A percentile compares a stretch with the other conserved stretches of the same genome.
These are phyloP conservation scores for Epinephelus awoara DNA, from an alignment of 2,797 vertebrate genomes.

Conservation along the genomic window DNA sequence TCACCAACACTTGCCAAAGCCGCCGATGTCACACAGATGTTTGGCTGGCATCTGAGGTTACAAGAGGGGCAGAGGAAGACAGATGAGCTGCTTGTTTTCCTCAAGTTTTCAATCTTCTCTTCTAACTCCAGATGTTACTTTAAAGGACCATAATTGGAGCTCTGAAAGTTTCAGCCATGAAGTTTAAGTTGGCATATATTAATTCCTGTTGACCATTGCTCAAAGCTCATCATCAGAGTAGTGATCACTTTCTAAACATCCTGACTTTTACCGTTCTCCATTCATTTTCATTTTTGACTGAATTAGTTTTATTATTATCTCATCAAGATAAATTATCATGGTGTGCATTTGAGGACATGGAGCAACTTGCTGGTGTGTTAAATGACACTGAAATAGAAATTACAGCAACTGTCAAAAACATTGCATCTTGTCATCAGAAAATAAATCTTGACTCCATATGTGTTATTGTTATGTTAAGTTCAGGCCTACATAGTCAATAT, in stretches of 20 bases:
- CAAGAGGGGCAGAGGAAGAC: constrained; percentile 29
- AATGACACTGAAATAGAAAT: background rate
- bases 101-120: no score
- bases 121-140: background rate
- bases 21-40: constrained; percentile 74
- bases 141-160: background rate
- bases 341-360: background rate
- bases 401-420: constrained; percentile 12
- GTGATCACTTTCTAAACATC: background rate
- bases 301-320: background rate
- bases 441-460: background rate
- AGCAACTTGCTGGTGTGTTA: background rate
- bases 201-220: background rate
- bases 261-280: background rate
- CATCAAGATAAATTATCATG: constrained; percentile 6
- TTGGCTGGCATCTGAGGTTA: constrained; percentile 54
- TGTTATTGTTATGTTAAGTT: no score
- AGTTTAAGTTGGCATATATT: background rate
- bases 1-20: constrained; percentile 61
- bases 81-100: constrained; percentile 10
- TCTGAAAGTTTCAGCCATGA: background rate
- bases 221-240: background rate
- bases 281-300: background rate
- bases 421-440: constrained; percentile 29
- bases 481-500: no score